Evolutionary conservation across 2,888 invertebrate species (phyloP).

Genomic region (Lordiphosa fenestrarum): DNA sequence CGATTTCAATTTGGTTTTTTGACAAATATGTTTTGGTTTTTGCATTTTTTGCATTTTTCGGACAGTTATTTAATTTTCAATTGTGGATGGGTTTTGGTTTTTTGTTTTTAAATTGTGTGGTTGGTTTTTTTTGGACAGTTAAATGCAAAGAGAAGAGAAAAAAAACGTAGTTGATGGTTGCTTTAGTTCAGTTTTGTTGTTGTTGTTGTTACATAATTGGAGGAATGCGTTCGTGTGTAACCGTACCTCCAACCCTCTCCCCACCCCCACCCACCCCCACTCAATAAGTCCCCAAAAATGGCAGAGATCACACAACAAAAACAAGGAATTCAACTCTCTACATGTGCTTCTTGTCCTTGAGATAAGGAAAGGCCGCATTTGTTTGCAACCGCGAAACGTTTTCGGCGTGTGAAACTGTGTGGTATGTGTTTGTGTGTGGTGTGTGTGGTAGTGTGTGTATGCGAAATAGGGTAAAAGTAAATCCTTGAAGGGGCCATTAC

Average conservation of each 20-base stretch:
- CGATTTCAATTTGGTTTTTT: slow-evolving; percentile 3
- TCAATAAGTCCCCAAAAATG: not conserved
- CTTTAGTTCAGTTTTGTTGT: slow-evolving; percentile 52
- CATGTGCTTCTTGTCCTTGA: slow-evolving; percentile 9
- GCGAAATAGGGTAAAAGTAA: not conserved
- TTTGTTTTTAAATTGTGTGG: slow-evolving; percentile 19
- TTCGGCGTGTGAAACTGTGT: not conserved
- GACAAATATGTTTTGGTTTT: slow-evolving; percentile 10
- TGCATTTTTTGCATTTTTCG: slow-evolving; percentile 20
- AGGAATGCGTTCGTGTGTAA: slow-evolving; percentile 5
- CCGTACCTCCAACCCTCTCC: slow-evolving; percentile 1
- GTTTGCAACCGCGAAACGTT: slow-evolving; percentile 12
- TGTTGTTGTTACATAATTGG: slow-evolving; percentile 7
- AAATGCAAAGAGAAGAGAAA: slow-evolving; percentile 70
- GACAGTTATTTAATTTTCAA: slow-evolving; percentile 15
- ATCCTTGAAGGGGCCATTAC: too few species aligned
- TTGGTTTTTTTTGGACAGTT: slow-evolving; percentile 37
- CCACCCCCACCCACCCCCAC: not conserved
- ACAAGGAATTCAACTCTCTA: too few species aligned
- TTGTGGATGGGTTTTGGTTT: slow-evolving; percentile 13
- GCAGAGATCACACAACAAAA: not conserved
- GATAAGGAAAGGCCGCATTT: slow-evolving; percentile 16
- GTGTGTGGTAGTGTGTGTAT: slow-evolving; percentile 1
- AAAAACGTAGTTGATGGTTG: slow-evolving; percentile 57
- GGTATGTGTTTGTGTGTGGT: not conserved